Percentiles rank a stretch among this genome's conserved stretches.
These are phyloP conservation scores for Crambe crambe DNA, from an alignment of 37 sponge, comb jelly and placozoan genomes.

Conservation along the genomic window DNA sequence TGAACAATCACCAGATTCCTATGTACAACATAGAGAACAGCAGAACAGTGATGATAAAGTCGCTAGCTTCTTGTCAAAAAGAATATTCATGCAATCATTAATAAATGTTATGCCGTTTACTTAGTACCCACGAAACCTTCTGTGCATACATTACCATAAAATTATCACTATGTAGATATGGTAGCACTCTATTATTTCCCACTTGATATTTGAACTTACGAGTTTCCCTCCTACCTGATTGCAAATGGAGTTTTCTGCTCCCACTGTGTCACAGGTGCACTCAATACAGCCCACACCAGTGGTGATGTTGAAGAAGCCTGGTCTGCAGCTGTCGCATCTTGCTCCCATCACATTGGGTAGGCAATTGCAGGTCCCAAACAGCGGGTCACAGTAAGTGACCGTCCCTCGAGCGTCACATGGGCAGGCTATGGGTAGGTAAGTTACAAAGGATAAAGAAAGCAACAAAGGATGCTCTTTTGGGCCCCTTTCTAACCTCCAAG, in stretches of 20 bases:
- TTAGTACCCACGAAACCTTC: too few relatives aligned
- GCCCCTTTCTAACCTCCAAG: too few relatives aligned
- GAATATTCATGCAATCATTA: neutral
- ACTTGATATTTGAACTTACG: too few relatives aligned
- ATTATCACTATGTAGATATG: too few relatives aligned
- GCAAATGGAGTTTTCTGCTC: conserved; percentile 27
- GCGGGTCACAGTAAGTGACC: conserved; percentile 21
- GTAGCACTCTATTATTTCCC: too few relatives aligned
- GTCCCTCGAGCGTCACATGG: conserved; percentile 60
- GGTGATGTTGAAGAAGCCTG: neutral
- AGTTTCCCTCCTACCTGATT: conserved; percentile 25
- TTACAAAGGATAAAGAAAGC: too few relatives aligned
- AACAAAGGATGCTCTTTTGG: too few relatives aligned
- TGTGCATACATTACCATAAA: too few relatives aligned
- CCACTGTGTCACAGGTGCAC: conserved; percentile 62
- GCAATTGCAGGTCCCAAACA: conserved; percentile 47
- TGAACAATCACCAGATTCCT: conserved; percentile 74
- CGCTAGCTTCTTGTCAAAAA: neutral
- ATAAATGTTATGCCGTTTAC: too few relatives aligned
- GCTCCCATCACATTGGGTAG: conserved; percentile 26
- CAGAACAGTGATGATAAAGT: neutral
- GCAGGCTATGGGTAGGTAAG: too few relatives aligned
- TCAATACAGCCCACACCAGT: conserved; percentile 34
- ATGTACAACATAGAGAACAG: neutral
- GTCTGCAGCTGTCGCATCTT: conserved; percentile 35